Conservation (phyloP, 2,113 vertebrate genomes). For the Phalacrocorax pelagicus region DNA sequence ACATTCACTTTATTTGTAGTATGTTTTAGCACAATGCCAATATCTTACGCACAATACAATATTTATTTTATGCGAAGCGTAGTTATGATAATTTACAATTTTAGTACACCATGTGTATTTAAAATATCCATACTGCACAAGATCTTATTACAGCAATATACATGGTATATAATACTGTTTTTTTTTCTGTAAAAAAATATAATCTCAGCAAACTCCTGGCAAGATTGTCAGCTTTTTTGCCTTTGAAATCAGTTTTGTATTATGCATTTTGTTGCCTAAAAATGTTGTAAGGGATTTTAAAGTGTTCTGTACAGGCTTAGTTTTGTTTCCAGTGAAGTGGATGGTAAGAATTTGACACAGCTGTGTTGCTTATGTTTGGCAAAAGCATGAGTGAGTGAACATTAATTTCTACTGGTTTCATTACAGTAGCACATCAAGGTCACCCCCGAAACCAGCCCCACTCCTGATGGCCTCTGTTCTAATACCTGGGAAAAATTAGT, state of each 20-base stretch:
- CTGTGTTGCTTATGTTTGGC: not conserved
- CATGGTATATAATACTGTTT: not conserved
- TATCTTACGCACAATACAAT: conserved; percentile 51
- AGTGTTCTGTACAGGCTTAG: not conserved
- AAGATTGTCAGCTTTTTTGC: not conserved
- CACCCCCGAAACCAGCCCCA: not conserved
- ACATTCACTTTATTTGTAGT: conserved; percentile 66
- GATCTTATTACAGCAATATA: conserved; percentile 12
- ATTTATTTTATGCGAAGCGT: conserved; percentile 63
- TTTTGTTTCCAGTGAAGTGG: conserved; percentile 1
- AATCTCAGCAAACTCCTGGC: not conserved
- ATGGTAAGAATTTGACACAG: not conserved
- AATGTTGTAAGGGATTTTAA: not conserved
- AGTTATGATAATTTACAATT: conserved; percentile 63
- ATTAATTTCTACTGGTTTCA: not conserved
- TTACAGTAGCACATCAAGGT: not conserved
- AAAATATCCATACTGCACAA: conserved; percentile 47
- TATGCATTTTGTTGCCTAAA: not conserved
- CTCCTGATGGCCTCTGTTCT: not conserved
- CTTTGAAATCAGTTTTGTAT: not conserved
- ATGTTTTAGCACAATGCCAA: conserved; percentile 69
- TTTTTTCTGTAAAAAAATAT: conserved; percentile 33
- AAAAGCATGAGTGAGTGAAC: not conserved
- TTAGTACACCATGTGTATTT: conserved; percentile 46
- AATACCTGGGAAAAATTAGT: not conserved